Evolutionary conservation across 2,888 invertebrate genomes (phyloP), one percentile per base, ranked within the genome.

Genomic region (Himalopsyche tibetana): DNA sequence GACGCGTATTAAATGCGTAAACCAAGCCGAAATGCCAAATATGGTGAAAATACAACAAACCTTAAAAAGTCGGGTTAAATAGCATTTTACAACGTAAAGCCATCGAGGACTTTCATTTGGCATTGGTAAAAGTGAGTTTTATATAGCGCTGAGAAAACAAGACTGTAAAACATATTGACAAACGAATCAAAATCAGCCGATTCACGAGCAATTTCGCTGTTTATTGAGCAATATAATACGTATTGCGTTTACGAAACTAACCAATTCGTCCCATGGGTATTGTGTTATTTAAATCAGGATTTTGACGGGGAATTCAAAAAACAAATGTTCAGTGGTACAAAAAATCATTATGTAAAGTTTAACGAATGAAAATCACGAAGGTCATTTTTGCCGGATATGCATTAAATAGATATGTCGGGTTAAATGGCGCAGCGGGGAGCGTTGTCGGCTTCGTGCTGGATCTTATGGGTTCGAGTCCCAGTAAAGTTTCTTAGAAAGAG

Each of bases 111-210:
- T 19, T 63, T 19, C 3, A 51, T 63, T 6, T 63, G 63, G 19
- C 63, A 63, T 63, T 63, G 63, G 63, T 15, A 63, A 63, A 63
- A 63, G 63, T 9, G 51, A 51, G 51, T 51, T 51, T 15, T 51
- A 51, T 51, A 8, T 5, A 15, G 45, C 45, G 45, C 9, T 45
- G 9, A 45, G 11, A 45, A 11, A 45, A 45, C 5, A 45, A 28
- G 0, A 63, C 63, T 15, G 28, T 63, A 63, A 19, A 63, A 63
- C 63, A 63, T 63, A 63, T 63, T 63, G 63, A 63, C 63, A 9
- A 15, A n/a, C 28, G 11, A 19, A 63, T 63, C 63, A 63, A 63
- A 63, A 63, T 19, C 63, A 63, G 19, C 63, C 19, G 63, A 63
- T 63, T 63, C 19, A 63, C 63, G 63, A 63, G 63, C 63, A 8